Evolutionary conservation across 2,797 vertebrate genomes (phyloP), one percentile per base, ranked within the genome.

Genomic region (Delichon dasypus): DNA sequence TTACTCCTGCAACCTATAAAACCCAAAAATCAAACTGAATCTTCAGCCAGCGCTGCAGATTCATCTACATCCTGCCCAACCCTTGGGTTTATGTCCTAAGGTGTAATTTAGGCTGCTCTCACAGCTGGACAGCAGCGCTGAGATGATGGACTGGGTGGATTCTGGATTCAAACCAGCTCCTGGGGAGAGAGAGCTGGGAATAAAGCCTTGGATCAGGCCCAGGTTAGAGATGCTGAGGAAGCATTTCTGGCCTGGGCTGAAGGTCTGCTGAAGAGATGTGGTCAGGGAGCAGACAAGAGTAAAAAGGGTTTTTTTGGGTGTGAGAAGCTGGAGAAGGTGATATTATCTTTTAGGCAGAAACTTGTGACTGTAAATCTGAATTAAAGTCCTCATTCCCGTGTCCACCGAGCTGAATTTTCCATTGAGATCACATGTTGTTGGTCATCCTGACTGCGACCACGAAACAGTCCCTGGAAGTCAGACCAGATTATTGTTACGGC

Each of bases 21-120:
- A n/a, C 16, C 40, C 16, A 32, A 7, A 51, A 54, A 29, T 22
- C 19, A 50, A 88, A 40, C 3, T 3, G 36, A 21, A 19, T 29
- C 29, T 70, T 61, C 16, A 22, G 10, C 44, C 42, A 22, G 45
- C 12, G 2, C 62, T 53, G 55, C 77, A 64, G 62, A 51, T 38
- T 11, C 16, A 3, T 26, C 58, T 65, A 10, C 57, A 17, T 32
- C 68, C 10, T 0, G 0, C 20, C 32, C 66, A 40, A 1, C 25
- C 32, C 65, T 18, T 30, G 44, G 40, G 2, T 70, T 90, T 57
- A 0, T 38, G 30, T 21, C 30, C 62, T 22, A 4, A n/a, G 14
- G 5, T 34, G 30, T 16, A 20, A 38, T 53, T 68, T 32, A 22
- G 70, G 25, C 29, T 75, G 25, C 29, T 75, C 38, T 65, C 11